phyloP scores from a whole-genome alignment of 1,140 invertebrate genomes.

The Bombus sibiricus region DNA sequence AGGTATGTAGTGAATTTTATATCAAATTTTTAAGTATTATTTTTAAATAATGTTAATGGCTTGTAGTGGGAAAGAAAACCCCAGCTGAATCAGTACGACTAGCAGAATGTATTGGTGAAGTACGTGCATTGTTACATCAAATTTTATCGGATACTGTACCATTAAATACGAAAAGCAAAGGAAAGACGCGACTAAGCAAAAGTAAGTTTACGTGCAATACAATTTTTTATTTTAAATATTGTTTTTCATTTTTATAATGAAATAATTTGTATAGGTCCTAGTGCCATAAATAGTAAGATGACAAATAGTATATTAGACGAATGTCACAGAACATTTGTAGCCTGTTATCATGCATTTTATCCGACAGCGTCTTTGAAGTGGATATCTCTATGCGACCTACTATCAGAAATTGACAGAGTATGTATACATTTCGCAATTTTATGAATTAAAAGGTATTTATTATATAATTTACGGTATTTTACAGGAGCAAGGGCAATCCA shows the following conservation, averaged over 20 bases:
- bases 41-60: slow-evolving; percentile 3
- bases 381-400: slow-evolving; percentile 94
- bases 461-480: slow-evolving; percentile 24
- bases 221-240: neutral
- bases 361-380: slow-evolving; percentile 96
- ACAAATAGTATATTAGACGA: slow-evolving; percentile 91
- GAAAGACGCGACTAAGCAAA: slow-evolving; percentile 71
- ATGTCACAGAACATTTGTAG: slow-evolving; percentile 94
- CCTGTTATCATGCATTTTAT: slow-evolving; percentile 98
- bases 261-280: slow-evolving; percentile 46
- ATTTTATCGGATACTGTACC: slow-evolving; percentile 91
- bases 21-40: neutral
- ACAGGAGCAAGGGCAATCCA: slow-evolving; percentile 77
- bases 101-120: slow-evolving; percentile 94
- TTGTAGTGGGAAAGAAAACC: slow-evolving; percentile 82
- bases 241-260: neutral
- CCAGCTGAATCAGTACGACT: slow-evolving; percentile 89
- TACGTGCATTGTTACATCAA: slow-evolving; percentile 90
- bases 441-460: neutral
- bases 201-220: slow-evolving; percentile 53
- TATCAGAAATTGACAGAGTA: slow-evolving; percentile 91
- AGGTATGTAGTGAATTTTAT: slow-evolving; percentile 69
- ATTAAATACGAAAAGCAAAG: slow-evolving; percentile 78
- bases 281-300: slow-evolving; percentile 79
- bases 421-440: slow-evolving; percentile 48